A percentile compares a stretch with the other conserved stretches of the same genome.
phyloP scores from a whole-genome alignment of 2,113 vertebrate species.

The Cochlearius cochlearius region DNA sequence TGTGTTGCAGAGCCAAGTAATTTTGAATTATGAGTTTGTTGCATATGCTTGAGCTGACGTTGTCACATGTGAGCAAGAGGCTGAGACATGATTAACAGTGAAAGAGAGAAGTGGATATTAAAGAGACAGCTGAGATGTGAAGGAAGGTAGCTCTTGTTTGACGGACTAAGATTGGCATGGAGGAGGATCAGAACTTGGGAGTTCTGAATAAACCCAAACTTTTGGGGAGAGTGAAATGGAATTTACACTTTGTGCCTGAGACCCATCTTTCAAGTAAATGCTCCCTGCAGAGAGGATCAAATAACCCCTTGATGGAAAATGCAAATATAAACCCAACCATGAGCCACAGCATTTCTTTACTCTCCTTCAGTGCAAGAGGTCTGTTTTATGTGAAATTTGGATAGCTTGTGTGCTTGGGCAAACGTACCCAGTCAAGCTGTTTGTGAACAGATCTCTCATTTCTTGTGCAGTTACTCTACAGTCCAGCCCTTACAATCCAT shows the following conservation, averaged over 20 bases:
- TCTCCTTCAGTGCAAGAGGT: not conserved
- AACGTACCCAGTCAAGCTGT: not conserved
- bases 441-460: conserved; percentile 13
- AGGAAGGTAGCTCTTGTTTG: not conserved
- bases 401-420: not conserved
- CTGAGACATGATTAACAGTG: not conserved
- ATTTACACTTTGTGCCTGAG: conserved; percentile 5
- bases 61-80: not conserved
- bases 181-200: not conserved
- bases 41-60: not conserved
- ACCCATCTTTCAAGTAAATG: conserved; percentile 31
- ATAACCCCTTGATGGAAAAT: conserved; percentile 30
- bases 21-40: not conserved
- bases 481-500: not conserved
- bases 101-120: not conserved
- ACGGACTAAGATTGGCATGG: not conserved
- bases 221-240: conserved; percentile 11
- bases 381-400: not conserved
- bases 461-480: not conserved
- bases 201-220: not conserved
- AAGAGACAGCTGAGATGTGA: not conserved
- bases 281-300: conserved; percentile 33
- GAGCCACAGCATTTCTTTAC: not conserved
- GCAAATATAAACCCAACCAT: conserved; percentile 20
- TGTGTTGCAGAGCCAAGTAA: not conserved